Base-by-base conservation (phyloP, 2,113 vertebrate genomes). In the Sylvilagus bachmani region DNA sequence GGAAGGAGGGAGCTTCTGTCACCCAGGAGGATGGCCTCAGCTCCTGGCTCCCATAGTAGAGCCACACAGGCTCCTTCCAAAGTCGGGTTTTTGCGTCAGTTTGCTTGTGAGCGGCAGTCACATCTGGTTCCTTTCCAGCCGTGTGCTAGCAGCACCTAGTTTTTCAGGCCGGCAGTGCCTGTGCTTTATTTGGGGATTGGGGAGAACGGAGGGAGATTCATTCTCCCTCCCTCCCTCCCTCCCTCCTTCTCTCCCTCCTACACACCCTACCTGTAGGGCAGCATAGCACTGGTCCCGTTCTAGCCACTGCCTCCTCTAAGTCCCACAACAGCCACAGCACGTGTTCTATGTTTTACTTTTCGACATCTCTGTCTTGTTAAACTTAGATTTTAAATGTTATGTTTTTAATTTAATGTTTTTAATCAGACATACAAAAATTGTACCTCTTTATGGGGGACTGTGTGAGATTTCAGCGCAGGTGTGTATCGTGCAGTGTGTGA, bases 31-130 rank as follows among this genome's bases (percentile, higher is more conserved):
- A 70, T 2, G 12, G 51, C 82, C 44, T 33, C 17, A 36, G 12
- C n/a, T 83, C 81, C 90, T 93, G 74, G 70, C 51, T 62, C 93
- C 53, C 11, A 29, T 90, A 79, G 51, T 51, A 70, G 38, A 82
- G 5, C 67, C 16, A 73, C 21, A 82, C 11, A 71, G 24, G 83
- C 90, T 82, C 62, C 83, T 88, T 86, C 31, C 22, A 29, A 87
- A 75, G 73, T 58, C 36, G 51, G 55, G 13, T 73, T 84, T 44
- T 44, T 44, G 44, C 44, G 7, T 44, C 44, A 44, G 44, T 44
- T 44, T 7, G 7, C 44, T 44, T 44, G 44, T 44, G 44, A 44
- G 44, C 44, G 7, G 44, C 44, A 7, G 44, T 6, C 44, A 44
- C 6, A 7, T 44, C 44, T 0, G 44, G 44, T 44, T 44, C 44